Evolutionary conservation across 2,797 vertebrate genomes (phyloP).

Genomic region (Hyperoplus lanceolatus): DNA sequence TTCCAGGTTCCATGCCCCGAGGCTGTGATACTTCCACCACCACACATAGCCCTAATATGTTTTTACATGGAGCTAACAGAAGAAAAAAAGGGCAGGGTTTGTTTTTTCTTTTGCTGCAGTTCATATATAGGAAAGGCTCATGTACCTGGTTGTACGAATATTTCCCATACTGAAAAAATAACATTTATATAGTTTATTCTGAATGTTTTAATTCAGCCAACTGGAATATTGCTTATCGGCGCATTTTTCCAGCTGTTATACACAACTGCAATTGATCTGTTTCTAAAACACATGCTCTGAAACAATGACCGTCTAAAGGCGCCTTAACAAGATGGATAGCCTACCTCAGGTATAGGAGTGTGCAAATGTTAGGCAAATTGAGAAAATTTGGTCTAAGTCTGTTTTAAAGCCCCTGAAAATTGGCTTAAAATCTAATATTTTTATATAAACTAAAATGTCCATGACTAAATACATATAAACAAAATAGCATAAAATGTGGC

Average conservation of each 20-base stretch:
- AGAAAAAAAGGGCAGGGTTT: constrained; percentile 50
- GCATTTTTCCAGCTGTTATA: not conserved
- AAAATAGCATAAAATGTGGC: not conserved
- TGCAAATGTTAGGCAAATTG: not conserved
- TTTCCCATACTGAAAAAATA: constrained; percentile 25
- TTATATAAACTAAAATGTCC: not conserved
- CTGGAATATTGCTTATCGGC: not conserved
- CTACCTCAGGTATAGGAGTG: too few species aligned
- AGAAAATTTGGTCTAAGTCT: not conserved
- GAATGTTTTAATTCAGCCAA: not conserved
- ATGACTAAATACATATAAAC: not conserved
- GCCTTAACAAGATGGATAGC: too few species aligned
- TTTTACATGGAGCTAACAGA: constrained; percentile 79
- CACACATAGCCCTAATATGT: constrained; percentile 71
- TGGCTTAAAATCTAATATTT: not conserved
- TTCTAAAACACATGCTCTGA: not conserved
- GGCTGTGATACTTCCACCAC: constrained; percentile 78
- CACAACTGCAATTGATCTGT: not conserved
- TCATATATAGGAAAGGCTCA: constrained; percentile 52
- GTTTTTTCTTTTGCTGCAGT: constrained; percentile 50
- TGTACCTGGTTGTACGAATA: constrained; percentile 28
- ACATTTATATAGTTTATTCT: constrained; percentile 6
- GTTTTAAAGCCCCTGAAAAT: not conserved
- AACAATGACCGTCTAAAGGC: not conserved
- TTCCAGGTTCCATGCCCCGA: constrained; percentile 77